Evolutionary conservation across 1,140 invertebrate species (phyloP).

Genomic region (Chironomus tepperi): DNA sequence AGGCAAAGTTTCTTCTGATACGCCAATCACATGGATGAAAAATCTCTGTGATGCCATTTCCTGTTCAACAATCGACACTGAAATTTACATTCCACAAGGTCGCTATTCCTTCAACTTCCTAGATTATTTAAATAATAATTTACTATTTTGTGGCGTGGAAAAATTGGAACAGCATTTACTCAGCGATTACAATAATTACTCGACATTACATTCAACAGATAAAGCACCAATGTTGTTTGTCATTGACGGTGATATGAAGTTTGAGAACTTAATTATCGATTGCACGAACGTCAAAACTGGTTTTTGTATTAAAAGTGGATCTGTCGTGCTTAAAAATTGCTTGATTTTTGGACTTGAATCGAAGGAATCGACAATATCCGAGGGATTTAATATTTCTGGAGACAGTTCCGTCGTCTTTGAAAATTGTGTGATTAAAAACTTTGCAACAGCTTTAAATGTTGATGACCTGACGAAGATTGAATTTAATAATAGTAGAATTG

Average conservation of each 20-base stretch:
- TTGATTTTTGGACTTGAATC: slow-evolving; percentile 34
- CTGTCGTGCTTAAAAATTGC: slow-evolving; percentile 37
- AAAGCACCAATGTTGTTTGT: slow-evolving; percentile 41
- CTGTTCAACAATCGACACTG: slow-evolving; percentile 34
- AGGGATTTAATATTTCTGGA: slow-evolving; percentile 40
- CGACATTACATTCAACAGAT: slow-evolving; percentile 31
- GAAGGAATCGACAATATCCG: slow-evolving; percentile 36
- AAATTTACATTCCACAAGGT: slow-evolving; percentile 34
- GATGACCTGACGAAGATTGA: background rate
- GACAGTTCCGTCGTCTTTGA: slow-evolving; percentile 33
- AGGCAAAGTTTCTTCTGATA: slow-evolving; percentile 35
- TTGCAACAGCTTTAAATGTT: slow-evolving; percentile 34
- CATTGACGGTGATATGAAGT: slow-evolving; percentile 34
- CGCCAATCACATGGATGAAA: slow-evolving; percentile 37
- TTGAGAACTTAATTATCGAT: slow-evolving; percentile 42
- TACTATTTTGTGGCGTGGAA: slow-evolving; percentile 30
- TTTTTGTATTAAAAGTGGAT: slow-evolving; percentile 39
- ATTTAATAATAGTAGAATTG: slow-evolving; percentile 23
- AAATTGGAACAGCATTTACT: background rate
- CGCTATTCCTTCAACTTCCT: slow-evolving; percentile 35
- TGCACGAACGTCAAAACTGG: slow-evolving; percentile 38
- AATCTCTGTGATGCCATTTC: slow-evolving; percentile 43
- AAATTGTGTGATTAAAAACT: slow-evolving; percentile 37
- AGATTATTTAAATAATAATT: slow-evolving; percentile 33
- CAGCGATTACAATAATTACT: slow-evolving; percentile 29